A percentile compares a stretch with the other conserved stretches of the same genome.
Evolutionary conservation across 2,888 invertebrate genomes (phyloP).

Genomic region (Ectobius pallidus): DNA sequence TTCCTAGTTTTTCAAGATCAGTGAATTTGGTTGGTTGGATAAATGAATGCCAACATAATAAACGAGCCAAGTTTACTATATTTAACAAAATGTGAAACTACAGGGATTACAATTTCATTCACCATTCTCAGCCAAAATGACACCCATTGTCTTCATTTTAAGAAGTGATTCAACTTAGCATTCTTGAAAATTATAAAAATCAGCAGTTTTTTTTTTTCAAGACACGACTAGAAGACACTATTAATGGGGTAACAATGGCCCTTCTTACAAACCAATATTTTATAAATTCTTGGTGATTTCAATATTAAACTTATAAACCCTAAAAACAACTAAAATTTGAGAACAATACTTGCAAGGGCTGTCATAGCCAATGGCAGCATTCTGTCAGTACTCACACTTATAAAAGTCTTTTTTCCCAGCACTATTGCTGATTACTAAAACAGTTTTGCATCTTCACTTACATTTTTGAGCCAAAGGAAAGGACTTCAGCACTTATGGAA

Average conservation of each 20-base stretch:
- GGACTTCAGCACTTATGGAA: conserved; percentile 30
- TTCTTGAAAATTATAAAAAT: not conserved
- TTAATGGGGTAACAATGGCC: not conserved
- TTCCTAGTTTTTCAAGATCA: too few relatives aligned
- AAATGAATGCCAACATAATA: not conserved
- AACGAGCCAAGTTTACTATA: not conserved
- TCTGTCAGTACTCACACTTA: not conserved
- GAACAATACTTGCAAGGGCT: not conserved
- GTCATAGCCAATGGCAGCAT: not conserved
- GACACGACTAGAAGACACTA: conserved; percentile 3
- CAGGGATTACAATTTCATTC: conserved; percentile 17
- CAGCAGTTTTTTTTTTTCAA: not conserved
- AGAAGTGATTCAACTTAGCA: not conserved
- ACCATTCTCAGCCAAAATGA: conserved; percentile 1
- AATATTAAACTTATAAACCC: conserved; percentile 1
- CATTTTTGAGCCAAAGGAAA: conserved; percentile 26
- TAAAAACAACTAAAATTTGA: not conserved
- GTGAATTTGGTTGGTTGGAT: too few relatives aligned
- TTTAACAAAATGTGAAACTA: conserved; percentile 14
- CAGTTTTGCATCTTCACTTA: not conserved
- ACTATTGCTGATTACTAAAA: not conserved
- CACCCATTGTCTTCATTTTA: conserved; percentile 1
- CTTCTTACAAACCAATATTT: not conserved
- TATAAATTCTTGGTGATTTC: not conserved
- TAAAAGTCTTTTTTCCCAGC: conserved; percentile 4